Conservation (phyloP, 2,888 invertebrate genomes). For the Creontiades dilutus region DNA sequence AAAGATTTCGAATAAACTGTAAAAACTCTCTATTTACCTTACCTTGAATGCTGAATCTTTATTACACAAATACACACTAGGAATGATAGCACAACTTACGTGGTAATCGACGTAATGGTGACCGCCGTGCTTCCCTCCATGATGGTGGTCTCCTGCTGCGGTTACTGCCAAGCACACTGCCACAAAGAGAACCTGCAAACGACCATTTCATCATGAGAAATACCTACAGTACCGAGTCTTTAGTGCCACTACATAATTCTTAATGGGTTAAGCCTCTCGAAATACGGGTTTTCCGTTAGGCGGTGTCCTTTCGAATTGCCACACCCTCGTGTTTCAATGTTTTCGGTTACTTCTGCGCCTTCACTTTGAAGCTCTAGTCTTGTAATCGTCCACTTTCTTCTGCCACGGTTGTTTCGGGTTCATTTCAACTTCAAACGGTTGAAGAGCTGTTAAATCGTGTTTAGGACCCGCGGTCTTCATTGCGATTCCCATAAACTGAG, state of each 20-base stretch:
- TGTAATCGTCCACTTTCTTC: background rate
- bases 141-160: conserved; percentile 33
- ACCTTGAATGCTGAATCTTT: too few relatives aligned
- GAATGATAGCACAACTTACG: conserved; percentile 7
- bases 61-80: background rate
- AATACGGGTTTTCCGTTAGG: background rate
- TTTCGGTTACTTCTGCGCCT: background rate
- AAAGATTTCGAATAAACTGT: too few relatives aligned
- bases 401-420: background rate
- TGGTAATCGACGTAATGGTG: conserved; percentile 56
- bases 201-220: conserved; percentile 32
- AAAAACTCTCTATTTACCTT: too few relatives aligned
- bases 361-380: background rate
- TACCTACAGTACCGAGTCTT: background rate
- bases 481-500: background rate
- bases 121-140: conserved; percentile 27
- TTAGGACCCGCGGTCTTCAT: background rate
- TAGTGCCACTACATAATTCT: conserved; percentile 46
- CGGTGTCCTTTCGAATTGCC: conserved; percentile 41
- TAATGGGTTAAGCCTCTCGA: background rate
- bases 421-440: background rate
- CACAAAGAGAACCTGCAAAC: conserved; percentile 15
- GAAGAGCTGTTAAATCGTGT: background rate
- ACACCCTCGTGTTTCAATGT: conserved; percentile 7
- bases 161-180: conserved; percentile 30